Base-by-base conservation (phyloP, 2,797 vertebrate genomes). In the Natrix natrix region DNA sequence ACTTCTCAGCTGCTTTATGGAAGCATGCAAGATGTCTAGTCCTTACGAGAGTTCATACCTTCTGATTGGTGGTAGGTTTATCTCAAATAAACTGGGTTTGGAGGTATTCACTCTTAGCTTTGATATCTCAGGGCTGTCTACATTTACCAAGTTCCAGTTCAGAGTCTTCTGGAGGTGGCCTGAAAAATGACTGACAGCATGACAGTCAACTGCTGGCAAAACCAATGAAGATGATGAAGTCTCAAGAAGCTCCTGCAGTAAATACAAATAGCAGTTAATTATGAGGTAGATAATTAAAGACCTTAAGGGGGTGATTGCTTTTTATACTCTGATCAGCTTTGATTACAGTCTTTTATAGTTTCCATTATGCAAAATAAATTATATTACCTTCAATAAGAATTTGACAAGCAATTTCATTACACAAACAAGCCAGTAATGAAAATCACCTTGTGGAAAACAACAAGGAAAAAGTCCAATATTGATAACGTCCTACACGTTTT, bases 131-230 rank as follows among this genome's bases (percentile, higher is more conserved):
- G 92, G 74, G 56, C 92, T 22, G 48, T 96, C 96, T 91, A 94
- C 0, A 20, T 94, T 94, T 66, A 93, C 93, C 87, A 97, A 87
- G 14, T 95, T 96, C 97, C 96, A 97, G 0, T 95, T 88, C 91
- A 90, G 54, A 4, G 94, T 94, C 48, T 95, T 90, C 57, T 96
- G 96, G 66, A 98, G 95, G 91, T 94, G 59, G 28, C 28, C 92
- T 86, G 95, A 86, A 88, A 98, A 95, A 66, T 93, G 0, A 10
- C 7, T 91, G n/a, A 92, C 93, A 91, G 97, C 96, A 28, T 94
- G 52, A 13, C 92, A 95, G 56, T 97, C 96, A 94, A 98, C 97
- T 86, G 97, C 96, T 83, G 97, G 97, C 92, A 98, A 94, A 95
- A 97, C 94, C 94, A 97, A 95, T 88, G 97, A 97, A 59, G 97